These are phyloP conservation scores for Lycopodina hypogea DNA, from an alignment of 37 sponge, comb jelly and placozoan genomes.

Conservation along the genomic window DNA sequence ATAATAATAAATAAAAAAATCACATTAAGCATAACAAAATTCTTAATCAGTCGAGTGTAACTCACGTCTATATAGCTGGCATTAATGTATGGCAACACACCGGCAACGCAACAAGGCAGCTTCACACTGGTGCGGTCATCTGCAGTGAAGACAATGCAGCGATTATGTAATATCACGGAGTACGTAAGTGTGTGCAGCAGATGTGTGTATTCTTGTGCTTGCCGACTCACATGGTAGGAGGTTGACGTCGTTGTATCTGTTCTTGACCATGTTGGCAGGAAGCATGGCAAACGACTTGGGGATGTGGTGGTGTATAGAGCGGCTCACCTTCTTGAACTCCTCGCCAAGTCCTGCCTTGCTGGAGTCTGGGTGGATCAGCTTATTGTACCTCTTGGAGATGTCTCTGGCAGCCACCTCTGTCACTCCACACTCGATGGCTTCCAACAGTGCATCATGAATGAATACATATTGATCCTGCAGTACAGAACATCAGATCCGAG, in stretches of 20 bases:
- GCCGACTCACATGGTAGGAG: constrained; percentile 60
- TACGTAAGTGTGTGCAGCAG: not conserved
- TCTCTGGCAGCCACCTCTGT: constrained; percentile 83
- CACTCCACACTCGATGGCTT: constrained; percentile 83
- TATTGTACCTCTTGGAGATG: constrained; percentile 51
- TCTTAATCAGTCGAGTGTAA: not conserved
- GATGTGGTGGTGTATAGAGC: constrained; percentile 14
- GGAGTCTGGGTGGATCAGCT: constrained; percentile 29
- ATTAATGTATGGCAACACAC: constrained; percentile 95
- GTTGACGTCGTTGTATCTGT: constrained; percentile 48
- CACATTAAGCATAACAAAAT: not conserved
- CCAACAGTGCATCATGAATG: constrained; percentile 91
- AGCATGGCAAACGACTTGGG: not conserved
- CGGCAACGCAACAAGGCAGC: constrained; percentile 48
- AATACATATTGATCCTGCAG: constrained; percentile 80
- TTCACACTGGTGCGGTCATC: constrained; percentile 59
- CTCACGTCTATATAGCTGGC: constrained; percentile 87
- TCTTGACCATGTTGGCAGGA: constrained; percentile 57
- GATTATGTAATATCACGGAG: not conserved
- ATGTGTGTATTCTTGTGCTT: not conserved
- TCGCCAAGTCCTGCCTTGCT: constrained; percentile 33
- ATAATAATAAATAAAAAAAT: not conserved
- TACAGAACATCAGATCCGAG: not conserved
- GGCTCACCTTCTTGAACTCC: constrained; percentile 47
- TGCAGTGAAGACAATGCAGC: not conserved